Conservation (phyloP, 2,113 vertebrate genomes). For the Prunella fulvescens region DNA sequence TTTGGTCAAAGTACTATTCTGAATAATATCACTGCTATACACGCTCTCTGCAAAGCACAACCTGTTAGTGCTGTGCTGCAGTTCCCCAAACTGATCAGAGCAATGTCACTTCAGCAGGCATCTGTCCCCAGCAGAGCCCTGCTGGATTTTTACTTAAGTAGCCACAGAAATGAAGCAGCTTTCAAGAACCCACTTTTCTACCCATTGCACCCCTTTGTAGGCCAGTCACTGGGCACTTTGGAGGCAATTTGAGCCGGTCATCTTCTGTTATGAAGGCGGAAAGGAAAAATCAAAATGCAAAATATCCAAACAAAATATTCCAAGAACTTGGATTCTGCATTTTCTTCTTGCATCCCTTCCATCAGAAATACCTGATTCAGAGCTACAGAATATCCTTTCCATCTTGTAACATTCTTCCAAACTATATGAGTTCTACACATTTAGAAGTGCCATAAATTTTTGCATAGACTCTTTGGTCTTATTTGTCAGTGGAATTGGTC, state of each 20-base stretch:
- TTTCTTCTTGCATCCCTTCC: not conserved
- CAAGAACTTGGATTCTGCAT: not conserved
- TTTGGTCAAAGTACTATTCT: not conserved
- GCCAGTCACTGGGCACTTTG: not conserved
- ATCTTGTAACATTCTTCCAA: not conserved
- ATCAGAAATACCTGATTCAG: not conserved
- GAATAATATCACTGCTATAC: not conserved
- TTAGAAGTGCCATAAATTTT: not conserved
- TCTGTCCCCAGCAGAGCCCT: not conserved
- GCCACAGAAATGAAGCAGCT: not conserved
- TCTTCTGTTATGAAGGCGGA: not conserved
- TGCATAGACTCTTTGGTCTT: not conserved
- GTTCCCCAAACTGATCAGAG: not conserved
- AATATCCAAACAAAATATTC: not conserved
- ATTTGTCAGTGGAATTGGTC: not conserved
- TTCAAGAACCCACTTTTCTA: not conserved
- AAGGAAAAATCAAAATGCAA: not conserved
- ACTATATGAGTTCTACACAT: not conserved
- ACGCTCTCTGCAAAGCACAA: not conserved
- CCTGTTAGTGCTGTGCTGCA: not conserved
- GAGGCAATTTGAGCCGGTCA: not conserved
- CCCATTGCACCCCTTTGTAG: not conserved
- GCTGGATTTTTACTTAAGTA: not conserved
- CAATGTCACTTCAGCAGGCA: not conserved
- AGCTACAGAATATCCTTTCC: not conserved